phyloP scores from a whole-genome alignment of 2,113 vertebrate species.

The Pycnonotus jocosus region DNA sequence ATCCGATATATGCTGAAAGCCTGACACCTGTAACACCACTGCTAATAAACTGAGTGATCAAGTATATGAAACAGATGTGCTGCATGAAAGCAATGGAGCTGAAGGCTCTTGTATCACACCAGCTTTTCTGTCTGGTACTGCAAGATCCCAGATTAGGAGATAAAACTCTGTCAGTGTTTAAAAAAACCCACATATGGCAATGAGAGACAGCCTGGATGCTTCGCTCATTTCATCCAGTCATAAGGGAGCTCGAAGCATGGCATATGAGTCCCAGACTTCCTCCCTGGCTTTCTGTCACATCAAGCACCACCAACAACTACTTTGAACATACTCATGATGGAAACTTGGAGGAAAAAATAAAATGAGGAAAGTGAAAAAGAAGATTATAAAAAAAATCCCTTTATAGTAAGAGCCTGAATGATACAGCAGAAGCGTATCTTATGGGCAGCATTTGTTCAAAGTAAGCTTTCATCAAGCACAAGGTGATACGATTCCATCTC shows the following conservation, averaged over 20 bases:
- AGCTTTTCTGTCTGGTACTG: background rate
- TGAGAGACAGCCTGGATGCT: background rate
- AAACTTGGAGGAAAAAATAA: rapidly evolving
- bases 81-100: background rate
- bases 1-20: too few relatives aligned
- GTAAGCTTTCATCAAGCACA: background rate
- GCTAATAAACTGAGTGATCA: background rate
- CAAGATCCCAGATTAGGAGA: background rate
- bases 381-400: background rate
- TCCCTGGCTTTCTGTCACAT: background rate
- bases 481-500: background rate
- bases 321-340: background rate
- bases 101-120: background rate
- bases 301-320: background rate
- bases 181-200: background rate
- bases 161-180: background rate
- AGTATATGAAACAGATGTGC: background rate
- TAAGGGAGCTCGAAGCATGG: background rate
- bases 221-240: background rate
- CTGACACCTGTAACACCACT: background rate
- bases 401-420: background rate
- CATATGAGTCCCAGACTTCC: background rate
- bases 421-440: background rate
- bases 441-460: background rate
- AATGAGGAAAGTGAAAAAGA: background rate